Conservation (phyloP, 2,888 invertebrate species). For the Pseudococcus longispinus region DNA sequence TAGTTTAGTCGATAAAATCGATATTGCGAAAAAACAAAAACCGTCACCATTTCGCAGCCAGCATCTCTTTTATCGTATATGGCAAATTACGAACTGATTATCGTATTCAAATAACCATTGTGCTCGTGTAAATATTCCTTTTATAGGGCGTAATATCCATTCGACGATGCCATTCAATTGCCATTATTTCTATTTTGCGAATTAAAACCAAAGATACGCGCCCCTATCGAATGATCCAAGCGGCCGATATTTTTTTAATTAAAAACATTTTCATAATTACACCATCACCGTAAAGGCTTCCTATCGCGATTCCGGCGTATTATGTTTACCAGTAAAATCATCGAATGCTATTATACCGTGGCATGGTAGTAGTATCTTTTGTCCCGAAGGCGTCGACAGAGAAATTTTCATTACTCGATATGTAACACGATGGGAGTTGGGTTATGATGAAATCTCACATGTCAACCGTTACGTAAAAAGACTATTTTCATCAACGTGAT, state of each 20-base stretch:
- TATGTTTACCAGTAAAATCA: background rate
- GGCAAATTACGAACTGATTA: slow-evolving; percentile 1
- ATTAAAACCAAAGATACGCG: background rate
- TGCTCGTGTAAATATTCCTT: slow-evolving; percentile 5
- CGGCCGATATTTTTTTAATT: background rate
- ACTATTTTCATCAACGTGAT: background rate
- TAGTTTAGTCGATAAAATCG: background rate
- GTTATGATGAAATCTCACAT: background rate
- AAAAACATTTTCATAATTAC: slow-evolving; percentile 28
- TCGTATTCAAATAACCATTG: background rate
- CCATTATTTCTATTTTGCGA: slow-evolving; percentile 5
- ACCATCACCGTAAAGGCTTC: background rate
- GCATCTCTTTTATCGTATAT: background rate
- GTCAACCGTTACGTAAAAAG: background rate
- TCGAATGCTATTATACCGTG: background rate
- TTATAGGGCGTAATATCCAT: background rate
- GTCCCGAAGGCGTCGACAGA: background rate
- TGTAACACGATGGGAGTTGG: background rate
- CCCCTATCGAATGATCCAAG: background rate
- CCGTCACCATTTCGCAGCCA: background rate
- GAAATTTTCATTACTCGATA: background rate
- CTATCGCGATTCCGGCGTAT: background rate
- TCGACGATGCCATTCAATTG: background rate
- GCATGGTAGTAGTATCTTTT: background rate
- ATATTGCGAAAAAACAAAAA: background rate